Evolutionary conservation across 2,888 invertebrate genomes (phyloP).

Genomic region (Oscheius myriophilus): DNA sequence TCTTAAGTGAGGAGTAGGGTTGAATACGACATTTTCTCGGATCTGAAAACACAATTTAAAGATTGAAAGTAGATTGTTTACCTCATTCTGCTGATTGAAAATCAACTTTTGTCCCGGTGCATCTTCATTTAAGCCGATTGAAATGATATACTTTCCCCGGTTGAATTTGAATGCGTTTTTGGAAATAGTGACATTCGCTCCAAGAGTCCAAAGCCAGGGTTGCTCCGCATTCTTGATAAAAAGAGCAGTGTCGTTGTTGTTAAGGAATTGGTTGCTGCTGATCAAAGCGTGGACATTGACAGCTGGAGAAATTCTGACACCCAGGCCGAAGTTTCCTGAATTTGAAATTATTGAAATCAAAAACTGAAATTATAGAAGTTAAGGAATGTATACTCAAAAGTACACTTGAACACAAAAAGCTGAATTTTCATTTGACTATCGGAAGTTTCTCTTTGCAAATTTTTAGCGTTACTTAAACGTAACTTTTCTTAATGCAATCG

Average conservation of each 20-base stretch:
- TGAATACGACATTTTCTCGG: constrained; percentile 84
- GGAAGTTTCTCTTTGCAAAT: too few species aligned
- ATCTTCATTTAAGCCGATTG: constrained; percentile 74
- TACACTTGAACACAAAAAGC: too few species aligned
- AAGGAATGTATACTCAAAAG: too few species aligned
- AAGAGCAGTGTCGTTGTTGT: constrained; percentile 66
- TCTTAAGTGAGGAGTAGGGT: constrained; percentile 84
- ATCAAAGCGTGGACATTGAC: constrained; percentile 65
- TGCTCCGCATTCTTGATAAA: constrained; percentile 64
- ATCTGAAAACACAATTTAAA: constrained; percentile 72
- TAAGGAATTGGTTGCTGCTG: constrained; percentile 66
- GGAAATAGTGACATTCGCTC: constrained; percentile 76
- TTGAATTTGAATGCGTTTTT: constrained; percentile 91
- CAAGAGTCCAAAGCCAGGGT: constrained; percentile 54
- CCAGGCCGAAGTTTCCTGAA: constrained; percentile 57
- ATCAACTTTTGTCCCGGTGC: constrained; percentile 54
- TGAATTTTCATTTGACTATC: too few species aligned
- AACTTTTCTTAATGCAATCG: too few species aligned
- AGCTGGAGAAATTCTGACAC: constrained; percentile 67
- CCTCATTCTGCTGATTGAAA: constrained; percentile 70
- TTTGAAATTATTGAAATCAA: too few species aligned
- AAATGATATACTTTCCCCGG: constrained; percentile 65
- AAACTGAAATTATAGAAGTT: too few species aligned
- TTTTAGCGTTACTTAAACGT: too few species aligned
- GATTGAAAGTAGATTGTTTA: constrained; percentile 68